phyloP scores from a whole-genome alignment of 2,888 invertebrate species.

The Euphydryas editha region DNA sequence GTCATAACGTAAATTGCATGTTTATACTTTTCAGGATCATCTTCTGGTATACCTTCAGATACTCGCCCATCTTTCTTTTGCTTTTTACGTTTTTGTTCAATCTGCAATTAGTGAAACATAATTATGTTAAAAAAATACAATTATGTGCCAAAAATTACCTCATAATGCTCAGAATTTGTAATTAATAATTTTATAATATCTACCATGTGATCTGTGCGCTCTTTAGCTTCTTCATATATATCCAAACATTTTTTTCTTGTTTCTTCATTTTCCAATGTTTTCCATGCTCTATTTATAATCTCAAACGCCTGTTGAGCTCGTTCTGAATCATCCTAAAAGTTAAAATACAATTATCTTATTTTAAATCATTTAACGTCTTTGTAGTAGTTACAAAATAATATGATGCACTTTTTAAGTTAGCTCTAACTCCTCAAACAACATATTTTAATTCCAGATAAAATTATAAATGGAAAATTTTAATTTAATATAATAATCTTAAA shows the following conservation, averaged over 20 bases:
- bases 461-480: background rate
- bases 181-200: conserved; percentile 35
- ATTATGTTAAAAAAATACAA: background rate
- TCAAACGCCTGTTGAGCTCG: conserved; percentile 96
- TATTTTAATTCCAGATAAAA: background rate
- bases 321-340: conserved; percentile 92
- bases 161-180: too few species aligned
- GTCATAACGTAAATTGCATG: conserved; percentile 99
- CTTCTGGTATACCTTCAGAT: conserved; percentile 91
- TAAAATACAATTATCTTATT: conserved; percentile 15
- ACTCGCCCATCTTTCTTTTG: conserved; percentile 94
- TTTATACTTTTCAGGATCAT: conserved; percentile 92
- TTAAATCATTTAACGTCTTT: background rate
- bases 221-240: conserved; percentile 98
- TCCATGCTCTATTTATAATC: conserved; percentile 97
- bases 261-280: conserved; percentile 97
- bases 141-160: too few species aligned
- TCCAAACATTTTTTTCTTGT: conserved; percentile 97
- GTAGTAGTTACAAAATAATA: background rate
- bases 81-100: conserved; percentile 96
- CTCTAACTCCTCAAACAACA: background rate
- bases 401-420: background rate
- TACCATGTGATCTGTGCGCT: conserved; percentile 96
- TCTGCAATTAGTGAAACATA: conserved; percentile 77
- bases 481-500: background rate